phyloP scores from a whole-genome alignment of 2,797 vertebrate genomes.

The Arrhamphus sclerolepis region DNA sequence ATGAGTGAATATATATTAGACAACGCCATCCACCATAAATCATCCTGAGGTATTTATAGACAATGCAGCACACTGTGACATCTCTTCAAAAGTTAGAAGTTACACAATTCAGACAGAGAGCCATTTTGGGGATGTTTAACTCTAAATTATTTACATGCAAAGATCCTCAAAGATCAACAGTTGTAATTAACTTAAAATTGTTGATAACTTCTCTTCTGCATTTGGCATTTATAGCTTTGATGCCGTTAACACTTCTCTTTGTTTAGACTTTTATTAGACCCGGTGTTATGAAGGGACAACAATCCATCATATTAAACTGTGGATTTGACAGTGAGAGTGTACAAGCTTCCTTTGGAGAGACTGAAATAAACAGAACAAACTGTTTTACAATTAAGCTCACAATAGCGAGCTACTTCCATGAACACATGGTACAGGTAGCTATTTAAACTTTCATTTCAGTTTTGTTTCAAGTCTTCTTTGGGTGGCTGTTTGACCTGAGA shows the following conservation, averaged over 20 bases:
- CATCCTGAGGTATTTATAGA: not conserved
- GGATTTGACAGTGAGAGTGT: slow-evolving; percentile 60
- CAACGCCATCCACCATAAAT: too few species aligned
- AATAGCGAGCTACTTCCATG: slow-evolving; percentile 57
- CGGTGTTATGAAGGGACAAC: slow-evolving; percentile 53
- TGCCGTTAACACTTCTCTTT: slow-evolving; percentile 57
- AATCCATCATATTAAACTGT: slow-evolving; percentile 71
- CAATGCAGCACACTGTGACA: too few species aligned
- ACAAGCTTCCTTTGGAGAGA: slow-evolving; percentile 56
- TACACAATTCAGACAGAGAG: too few species aligned
- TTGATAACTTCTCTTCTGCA: slow-evolving; percentile 4
- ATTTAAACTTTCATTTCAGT: slow-evolving; percentile 32
- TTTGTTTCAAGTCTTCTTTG: slow-evolving; percentile 24
- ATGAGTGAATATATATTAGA: not conserved
- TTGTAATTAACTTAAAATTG: slow-evolving; percentile 13
- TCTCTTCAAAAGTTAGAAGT: too few species aligned
- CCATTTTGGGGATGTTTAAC: too few species aligned
- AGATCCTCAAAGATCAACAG: too few species aligned
- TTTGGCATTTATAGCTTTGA: slow-evolving; percentile 49
- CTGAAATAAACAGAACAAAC: slow-evolving; percentile 57
- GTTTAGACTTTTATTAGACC: slow-evolving; percentile 67
- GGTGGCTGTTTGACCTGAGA: slow-evolving; percentile 14
- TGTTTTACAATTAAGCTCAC: slow-evolving; percentile 49
- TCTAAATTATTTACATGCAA: too few species aligned
- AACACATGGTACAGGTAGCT: slow-evolving; percentile 42